Evolutionary conservation across 2,113 vertebrate genomes (phyloP).

Genomic region (Poeciliopsis retropinna): DNA sequence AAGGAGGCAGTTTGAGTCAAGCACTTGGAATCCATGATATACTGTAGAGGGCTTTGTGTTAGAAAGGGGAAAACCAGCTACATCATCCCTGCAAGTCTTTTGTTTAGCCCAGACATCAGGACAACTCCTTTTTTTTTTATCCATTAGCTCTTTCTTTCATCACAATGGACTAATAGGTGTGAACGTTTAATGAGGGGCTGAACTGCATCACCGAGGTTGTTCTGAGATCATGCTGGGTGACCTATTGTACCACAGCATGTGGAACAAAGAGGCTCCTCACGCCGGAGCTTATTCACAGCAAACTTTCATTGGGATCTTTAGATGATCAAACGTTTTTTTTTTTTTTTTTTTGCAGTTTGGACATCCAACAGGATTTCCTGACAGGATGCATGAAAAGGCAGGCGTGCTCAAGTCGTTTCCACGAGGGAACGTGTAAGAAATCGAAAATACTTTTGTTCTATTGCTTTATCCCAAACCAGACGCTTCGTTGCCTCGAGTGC

Average conservation of each 20-base stretch:
- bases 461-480: background rate
- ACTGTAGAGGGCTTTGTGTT: constrained; percentile 69
- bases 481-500: background rate
- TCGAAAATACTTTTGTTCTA: background rate
- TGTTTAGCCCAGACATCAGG: constrained; percentile 52
- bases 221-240: constrained; percentile 31
- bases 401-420: background rate
- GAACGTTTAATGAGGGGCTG: constrained; percentile 19
- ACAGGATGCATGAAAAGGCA: constrained; percentile 10
- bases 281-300: constrained; percentile 7
- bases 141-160: constrained; percentile 38
- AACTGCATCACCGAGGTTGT: constrained; percentile 21
- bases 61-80: constrained; percentile 76
- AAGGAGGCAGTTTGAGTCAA: constrained; percentile 61
- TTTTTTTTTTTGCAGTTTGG: constrained; percentile 4
- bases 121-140: constrained; percentile 50
- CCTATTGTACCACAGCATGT: constrained; percentile 5
- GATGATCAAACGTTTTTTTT: constrained; percentile 4
- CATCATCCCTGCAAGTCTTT: constrained; percentile 63
- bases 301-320: constrained; percentile 23
- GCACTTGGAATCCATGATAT: constrained; percentile 72
- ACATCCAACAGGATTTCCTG: background rate
- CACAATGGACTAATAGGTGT: constrained; percentile 45
- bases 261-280: constrained; percentile 17
- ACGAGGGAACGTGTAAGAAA: background rate